Evolutionary conservation across 2,888 invertebrate genomes (phyloP), one percentile per base, ranked within the genome.

Genomic region (Pandemis heparana): DNA sequence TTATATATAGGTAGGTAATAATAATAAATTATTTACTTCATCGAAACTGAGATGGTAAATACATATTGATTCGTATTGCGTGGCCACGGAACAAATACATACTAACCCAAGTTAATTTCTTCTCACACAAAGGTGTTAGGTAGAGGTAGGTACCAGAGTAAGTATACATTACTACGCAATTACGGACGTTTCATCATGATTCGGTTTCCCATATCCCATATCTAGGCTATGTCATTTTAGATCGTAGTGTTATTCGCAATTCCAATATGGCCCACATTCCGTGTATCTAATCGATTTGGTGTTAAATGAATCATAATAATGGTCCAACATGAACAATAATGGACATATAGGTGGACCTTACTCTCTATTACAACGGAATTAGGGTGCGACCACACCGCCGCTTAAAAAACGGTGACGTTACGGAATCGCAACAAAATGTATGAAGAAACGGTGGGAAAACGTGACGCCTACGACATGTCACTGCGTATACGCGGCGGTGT

Each of bases 231-330:
- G 48, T 72, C 8, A 72, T 66, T 67, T 59, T 46, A 71, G 38
- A 43, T 67, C 56, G 9, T 39, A 61, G 61, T 16, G 62, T 62
- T 67, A 67, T 32, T 72, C 67, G 72, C 62, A 72, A 72, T 43
- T 53, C 61, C 53, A 48, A 53, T 53, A 41, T 18, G 61, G n/a
- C 61, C 67, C 53, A 67, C 66, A 72, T 72, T 61, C 59, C 48
- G 43, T 41, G 66, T 60, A 18, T 72, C 71, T 72, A 62, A 72
- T 72, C 71, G 71, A 72, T 67, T 66, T 66, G 65, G 66, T 51
- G 39, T 16, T 53, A 18, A 18, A 39, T 43, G 18, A 12, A 32
- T 53, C 67, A 41, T 61, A 67, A 12, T 53, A 43, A 23, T 53
- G 53, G 38, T 18, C 48, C n/a, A 18, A 3, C 66, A 67, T 62